Base-by-base conservation (phyloP, 2,888 invertebrate genomes). In the Ernsta delagoae region DNA sequence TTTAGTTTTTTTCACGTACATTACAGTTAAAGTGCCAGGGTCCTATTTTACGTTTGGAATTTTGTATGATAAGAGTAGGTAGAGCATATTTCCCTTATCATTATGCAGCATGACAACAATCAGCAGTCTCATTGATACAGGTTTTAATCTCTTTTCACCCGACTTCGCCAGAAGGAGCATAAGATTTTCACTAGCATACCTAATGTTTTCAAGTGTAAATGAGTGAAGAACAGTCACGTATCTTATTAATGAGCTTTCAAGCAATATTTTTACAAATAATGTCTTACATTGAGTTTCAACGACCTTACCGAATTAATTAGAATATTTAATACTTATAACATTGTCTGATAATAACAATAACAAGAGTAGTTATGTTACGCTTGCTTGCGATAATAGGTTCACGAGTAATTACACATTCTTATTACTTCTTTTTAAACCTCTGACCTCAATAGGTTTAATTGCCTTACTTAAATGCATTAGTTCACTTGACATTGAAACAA, bases 401-500 rank as follows among this genome's bases (percentile, higher is more conserved):
- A 24, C 48, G 62, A 50, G 67, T 68, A 62, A 68, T 63, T 57
- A 68, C n/a, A 68, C 57, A 62, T 68, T 68, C 57, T 57, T 63
- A 63, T 59, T 63, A 68, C 60, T 54, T 11, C 12, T 39, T 48
- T 62, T 68, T 63, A 68, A 63, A 63, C 62, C 50, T 59, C 63
- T 69, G 62, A 69, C 69, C 69, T 69, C 69, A 69, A 63, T 69
- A 34, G 59, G 59, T 69, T 75, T 77, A 78, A 79, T 78, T 77
- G 75, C 75, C 75, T 59, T 62, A 63, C 63, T 72, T 72, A 74
- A 70, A 70, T 68, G 60, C 67, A 63, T 77, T 75, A 75, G 74
- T 72, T 70, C 73, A 76, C 69, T 66, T 74, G 79, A 76, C 78
- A 78, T 78, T 75, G 75, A 74, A 67, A 63, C 43, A 60, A 66